phyloP scores from a whole-genome alignment of 2,888 invertebrate genomes.

The Parnassius apollo region DNA sequence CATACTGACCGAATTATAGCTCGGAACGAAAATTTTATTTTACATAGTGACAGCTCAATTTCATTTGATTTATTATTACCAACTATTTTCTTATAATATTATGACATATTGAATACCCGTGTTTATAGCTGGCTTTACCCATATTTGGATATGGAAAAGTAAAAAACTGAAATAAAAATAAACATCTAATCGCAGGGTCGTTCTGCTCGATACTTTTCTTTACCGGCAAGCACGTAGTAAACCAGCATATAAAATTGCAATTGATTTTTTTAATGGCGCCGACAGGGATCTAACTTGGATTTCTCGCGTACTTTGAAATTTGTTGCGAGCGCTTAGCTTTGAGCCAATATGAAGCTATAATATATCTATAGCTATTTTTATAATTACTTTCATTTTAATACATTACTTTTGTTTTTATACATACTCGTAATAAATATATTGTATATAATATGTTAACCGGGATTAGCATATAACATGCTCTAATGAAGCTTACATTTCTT shows the following conservation, averaged over 20 bases:
- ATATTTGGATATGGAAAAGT: not conserved
- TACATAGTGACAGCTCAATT: conserved; percentile 49
- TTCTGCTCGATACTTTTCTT: too few species aligned
- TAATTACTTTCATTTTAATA: too few species aligned
- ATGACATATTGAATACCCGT: not conserved
- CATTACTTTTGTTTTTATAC: too few species aligned
- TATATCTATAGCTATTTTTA: too few species aligned
- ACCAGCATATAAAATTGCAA: too few species aligned
- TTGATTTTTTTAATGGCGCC: too few species aligned
- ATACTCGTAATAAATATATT: not conserved
- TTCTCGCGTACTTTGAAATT: too few species aligned
- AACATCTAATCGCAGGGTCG: too few species aligned
- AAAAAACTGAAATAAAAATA: not conserved
- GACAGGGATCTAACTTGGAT: too few species aligned
- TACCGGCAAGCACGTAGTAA: too few species aligned
- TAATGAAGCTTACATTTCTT: not conserved
- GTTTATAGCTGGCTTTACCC: not conserved
- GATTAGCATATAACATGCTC: conserved; percentile 5
- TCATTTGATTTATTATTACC: conserved; percentile 47
- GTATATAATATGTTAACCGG: not conserved
- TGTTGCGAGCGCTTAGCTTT: too few species aligned
- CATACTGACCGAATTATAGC: conserved; percentile 13
- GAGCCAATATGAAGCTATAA: too few species aligned
- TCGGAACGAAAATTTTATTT: conserved; percentile 22
- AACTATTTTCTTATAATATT: not conserved